Conservation (phyloP, 2,888 invertebrate species). For the Ferrisia virgata region DNA sequence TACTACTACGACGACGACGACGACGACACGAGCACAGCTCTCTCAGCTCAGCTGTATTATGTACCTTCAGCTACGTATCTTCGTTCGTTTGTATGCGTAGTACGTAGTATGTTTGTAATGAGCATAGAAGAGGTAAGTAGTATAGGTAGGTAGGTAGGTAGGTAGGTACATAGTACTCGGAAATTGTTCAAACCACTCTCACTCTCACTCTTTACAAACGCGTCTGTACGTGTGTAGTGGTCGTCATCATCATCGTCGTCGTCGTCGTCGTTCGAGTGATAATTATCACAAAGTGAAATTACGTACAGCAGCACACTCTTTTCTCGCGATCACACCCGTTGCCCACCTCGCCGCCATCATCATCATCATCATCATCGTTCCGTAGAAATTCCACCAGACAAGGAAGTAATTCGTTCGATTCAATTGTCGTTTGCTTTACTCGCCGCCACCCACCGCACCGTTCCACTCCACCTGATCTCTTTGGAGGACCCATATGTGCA, state of each 20-base stretch:
- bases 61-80: no score
- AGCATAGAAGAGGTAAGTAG: no score
- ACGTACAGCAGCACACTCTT: slow-evolving; percentile 29
- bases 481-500: neutral
- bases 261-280: slow-evolving; percentile 32
- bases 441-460: no score
- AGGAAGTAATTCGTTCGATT: slow-evolving; percentile 43
- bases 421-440: slow-evolving; percentile 34
- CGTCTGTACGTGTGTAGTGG: slow-evolving; percentile 20
- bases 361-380: neutral
- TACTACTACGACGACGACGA: no score
- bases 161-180: neutral
- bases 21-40: no score
- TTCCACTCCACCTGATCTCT: slow-evolving; percentile 38
- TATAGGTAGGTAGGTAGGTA: no score
- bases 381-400: slow-evolving; percentile 40
- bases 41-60: no score
- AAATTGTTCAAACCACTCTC: slow-evolving; percentile 42
- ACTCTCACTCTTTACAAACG: slow-evolving; percentile 42
- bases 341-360: neutral
- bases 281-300: slow-evolving; percentile 44
- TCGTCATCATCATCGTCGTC: neutral
- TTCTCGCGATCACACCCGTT: neutral
- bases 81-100: no score
- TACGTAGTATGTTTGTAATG: no score